Base-by-base conservation (phyloP, 2,888 invertebrate genomes). In the Ceramica pisi region DNA sequence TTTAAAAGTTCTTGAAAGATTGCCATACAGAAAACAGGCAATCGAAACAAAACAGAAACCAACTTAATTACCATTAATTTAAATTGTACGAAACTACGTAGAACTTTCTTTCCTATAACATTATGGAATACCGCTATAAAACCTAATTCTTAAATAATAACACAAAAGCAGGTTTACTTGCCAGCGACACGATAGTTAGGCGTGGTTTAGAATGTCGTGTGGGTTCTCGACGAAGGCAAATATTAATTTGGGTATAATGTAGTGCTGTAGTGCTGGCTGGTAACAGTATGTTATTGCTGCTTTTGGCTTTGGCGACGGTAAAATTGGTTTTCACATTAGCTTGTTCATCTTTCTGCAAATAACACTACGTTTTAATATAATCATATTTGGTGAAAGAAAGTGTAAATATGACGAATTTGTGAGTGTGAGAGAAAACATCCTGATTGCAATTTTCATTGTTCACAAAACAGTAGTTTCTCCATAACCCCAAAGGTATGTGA, bases 131-230 rank as follows among this genome's bases (percentile, higher is more conserved):
- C 46, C 51, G 48, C 59, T 57, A 56, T 67, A 41, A 57, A 59
- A 80, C 74, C 66, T 78, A 70, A 85, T 77, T 79, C 75, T 75
- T 75, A 75, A 67, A 82, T 81, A 80, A 86, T 82, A 82, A 81
- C 82, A 81, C 75, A 80, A 78, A 76, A 65, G 65, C 64, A 59
- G 74, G 76, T 77, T 82, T 84, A 81, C 77, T 86, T 80, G 80
- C 57, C 44, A 73, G 12, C 80, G 61, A 76, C 81, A 80, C 84
- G 85, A 82, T 61, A 74, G 61, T 79, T 79, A 82, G 41, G 79
- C 65, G 51, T 59, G 63, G 79, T 82, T 66, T 53, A 78, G 79
- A 59, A 72, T 80, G 68, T 82, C 82, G 79, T 80, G 79, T 56
- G 73, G 73, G 82, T 78, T 66, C 82, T 69, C 56, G 60, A 26